These are phyloP conservation scores for Rhinichthys osculus DNA, from an alignment of 2,797 vertebrate species.

Conservation along the genomic window DNA sequence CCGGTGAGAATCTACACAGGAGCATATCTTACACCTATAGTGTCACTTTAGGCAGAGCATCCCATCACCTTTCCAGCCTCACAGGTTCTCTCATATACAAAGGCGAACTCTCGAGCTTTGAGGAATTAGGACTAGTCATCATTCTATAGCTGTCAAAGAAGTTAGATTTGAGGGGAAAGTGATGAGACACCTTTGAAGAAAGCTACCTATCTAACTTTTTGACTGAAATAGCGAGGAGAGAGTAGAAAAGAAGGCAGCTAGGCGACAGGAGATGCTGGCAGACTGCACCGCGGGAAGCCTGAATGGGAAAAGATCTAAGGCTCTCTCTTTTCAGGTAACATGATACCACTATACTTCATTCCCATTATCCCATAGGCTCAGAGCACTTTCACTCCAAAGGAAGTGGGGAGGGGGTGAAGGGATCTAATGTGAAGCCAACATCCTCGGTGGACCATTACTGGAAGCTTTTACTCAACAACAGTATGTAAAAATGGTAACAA, in stretches of 20 bases:
- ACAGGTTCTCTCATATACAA: conserved; percentile 6
- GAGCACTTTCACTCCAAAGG: conserved; percentile 28
- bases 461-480: conserved; percentile 27
- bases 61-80: background rate
- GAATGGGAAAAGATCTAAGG: conserved; percentile 45
- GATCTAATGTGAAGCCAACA: conserved; percentile 33
- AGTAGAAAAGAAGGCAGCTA: conserved; percentile 8
- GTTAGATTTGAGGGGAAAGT: conserved; percentile 28
- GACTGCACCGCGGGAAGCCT: conserved; percentile 21
- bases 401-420: background rate
- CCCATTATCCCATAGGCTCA: conserved; percentile 21
- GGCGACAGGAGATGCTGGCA: conserved; percentile 28
- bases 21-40: conserved; percentile 4
- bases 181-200: conserved; percentile 26
- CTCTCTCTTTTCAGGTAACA: conserved; percentile 36
- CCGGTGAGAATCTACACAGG: conserved; percentile 1
- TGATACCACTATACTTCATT: conserved; percentile 27
- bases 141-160: conserved; percentile 34
- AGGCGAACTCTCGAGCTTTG: conserved; percentile 18
- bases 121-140: conserved; percentile 38
- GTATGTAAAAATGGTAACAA: conserved; percentile 5
- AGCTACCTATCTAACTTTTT: conserved; percentile 20
- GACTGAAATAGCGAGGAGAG: conserved; percentile 17
- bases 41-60: conserved; percentile 28
- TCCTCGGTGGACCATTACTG: conserved; percentile 32